Evolutionary conservation across 2,888 invertebrate genomes (phyloP), one percentile per base, ranked within the genome.

Genomic region (Hyalella azteca): DNA sequence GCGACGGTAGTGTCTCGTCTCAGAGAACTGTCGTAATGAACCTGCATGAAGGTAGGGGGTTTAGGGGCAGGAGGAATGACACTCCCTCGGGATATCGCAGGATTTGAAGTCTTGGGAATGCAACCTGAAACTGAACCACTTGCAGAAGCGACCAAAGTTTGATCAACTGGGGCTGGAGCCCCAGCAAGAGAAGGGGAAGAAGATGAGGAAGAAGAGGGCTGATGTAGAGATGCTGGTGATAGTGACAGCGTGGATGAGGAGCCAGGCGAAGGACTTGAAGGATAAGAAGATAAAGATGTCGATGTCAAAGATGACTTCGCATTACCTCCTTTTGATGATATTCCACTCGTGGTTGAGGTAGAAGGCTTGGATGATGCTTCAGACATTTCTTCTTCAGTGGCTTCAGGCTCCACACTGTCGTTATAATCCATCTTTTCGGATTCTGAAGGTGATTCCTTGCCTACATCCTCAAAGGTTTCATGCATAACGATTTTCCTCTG

Each of bases 201-300:
- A 22, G 75, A 22, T 19, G 75, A 48, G n/a, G 75, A 45, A 29
- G 73, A 45, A 1, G 45, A 29, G 0, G 75, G 19, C 15, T 75
- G 75, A 45, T 40, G 75, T n/a, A 75, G 32, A 41, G 75, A 36
- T 26, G 41, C 22, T 2, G 75, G 75, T 41, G 75, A 48, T 41
- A 39, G n/a, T 19, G 75, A 45, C 22, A 39, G 7, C 3, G 75
- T 48, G 40, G 75, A 45, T 3, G 26, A 45, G 11, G 66, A 66
- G 9, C 36, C 29, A 0, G 66, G 66, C 4, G 66, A 66, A 36
- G 66, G 66, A 13, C 36, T 66, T 4, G 66, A 36, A 1, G 66
- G 36, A 36, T 66, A 66, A 19, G 66, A 66, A 36, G 66, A n/a
- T 2, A 39, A 66, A 19, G 66, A 22, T 36, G 66, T 36, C 19